These are phyloP conservation scores for Glyptemys insculpta DNA, from an alignment of 2,797 vertebrate species.

Conservation along the genomic window DNA sequence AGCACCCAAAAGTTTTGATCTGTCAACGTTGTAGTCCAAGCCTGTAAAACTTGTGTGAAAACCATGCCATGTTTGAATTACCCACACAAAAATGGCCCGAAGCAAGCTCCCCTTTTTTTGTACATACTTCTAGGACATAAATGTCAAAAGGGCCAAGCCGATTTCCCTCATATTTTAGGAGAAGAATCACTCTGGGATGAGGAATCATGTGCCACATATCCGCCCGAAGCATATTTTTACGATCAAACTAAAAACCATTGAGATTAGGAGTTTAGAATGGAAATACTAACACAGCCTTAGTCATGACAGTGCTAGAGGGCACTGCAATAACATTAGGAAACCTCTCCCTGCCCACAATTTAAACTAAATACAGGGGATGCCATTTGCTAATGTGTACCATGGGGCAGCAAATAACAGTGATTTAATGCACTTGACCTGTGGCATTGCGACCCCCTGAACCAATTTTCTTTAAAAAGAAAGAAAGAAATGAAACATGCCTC, in stretches of 20 bases:
- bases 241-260: constrained; percentile 80
- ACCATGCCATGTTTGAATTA: background rate
- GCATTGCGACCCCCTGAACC: constrained; percentile 71
- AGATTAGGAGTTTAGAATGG: constrained; percentile 80
- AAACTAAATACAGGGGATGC: constrained; percentile 66
- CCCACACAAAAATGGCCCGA: constrained; percentile 5
- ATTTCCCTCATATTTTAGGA: constrained; percentile 63
- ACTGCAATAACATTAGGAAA: constrained; percentile 68
- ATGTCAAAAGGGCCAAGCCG: constrained; percentile 43
- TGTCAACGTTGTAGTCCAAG: constrained; percentile 47
- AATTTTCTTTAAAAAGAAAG: constrained; percentile 68
- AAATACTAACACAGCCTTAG: constrained; percentile 76
- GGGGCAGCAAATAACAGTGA: constrained; percentile 79
- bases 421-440: constrained; percentile 78
- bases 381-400: constrained; percentile 64
- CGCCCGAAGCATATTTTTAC: constrained; percentile 79
- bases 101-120: background rate
- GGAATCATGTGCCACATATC: constrained; percentile 55
- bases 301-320: constrained; percentile 69
- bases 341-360: constrained; percentile 61
- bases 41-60: constrained; percentile 14
- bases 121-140: constrained; percentile 45
- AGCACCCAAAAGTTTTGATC: constrained; percentile 54
- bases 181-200: constrained; percentile 51
- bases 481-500: constrained; percentile 69